These are phyloP conservation scores for Caloenas nicobarica DNA, from an alignment of 2,113 vertebrate genomes.

Conservation along the genomic window DNA sequence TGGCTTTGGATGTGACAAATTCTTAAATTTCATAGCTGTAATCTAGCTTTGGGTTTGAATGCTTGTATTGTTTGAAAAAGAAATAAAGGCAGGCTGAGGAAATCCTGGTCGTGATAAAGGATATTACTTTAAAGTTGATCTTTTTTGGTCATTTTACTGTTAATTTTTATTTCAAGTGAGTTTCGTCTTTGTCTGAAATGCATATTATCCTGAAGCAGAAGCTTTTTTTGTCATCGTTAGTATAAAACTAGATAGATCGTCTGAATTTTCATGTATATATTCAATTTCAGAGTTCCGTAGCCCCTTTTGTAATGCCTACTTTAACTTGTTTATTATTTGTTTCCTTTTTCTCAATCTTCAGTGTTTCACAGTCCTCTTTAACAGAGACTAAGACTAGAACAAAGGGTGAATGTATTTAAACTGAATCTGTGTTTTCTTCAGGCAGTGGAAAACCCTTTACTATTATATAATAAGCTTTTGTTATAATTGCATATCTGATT, in stretches of 20 bases:
- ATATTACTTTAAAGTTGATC: not conserved
- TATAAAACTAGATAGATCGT: not conserved
- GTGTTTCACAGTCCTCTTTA: not conserved
- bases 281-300: not conserved
- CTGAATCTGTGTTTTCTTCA: not conserved
- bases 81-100: not conserved
- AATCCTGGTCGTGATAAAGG: not conserved
- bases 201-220: not conserved
- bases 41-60: not conserved
- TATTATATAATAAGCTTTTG: not conserved
- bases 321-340: not conserved
- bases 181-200: not conserved
- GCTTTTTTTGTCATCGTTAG: not conserved
- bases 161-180: not conserved
- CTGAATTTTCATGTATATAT: not conserved
- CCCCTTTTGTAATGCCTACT: not conserved
- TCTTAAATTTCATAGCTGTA: not conserved
- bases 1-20: not conserved
- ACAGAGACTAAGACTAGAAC: not conserved
- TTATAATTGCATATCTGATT: slow-evolving; percentile 29
- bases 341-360: not conserved
- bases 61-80: not conserved
- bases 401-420: not conserved
- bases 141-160: not conserved
- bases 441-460: not conserved